A percentile compares a stretch with the other conserved stretches of the same genome.
These are phyloP conservation scores for Trachelipus rathkii DNA, from an alignment of 1,140 invertebrate genomes.

Conservation along the genomic window DNA sequence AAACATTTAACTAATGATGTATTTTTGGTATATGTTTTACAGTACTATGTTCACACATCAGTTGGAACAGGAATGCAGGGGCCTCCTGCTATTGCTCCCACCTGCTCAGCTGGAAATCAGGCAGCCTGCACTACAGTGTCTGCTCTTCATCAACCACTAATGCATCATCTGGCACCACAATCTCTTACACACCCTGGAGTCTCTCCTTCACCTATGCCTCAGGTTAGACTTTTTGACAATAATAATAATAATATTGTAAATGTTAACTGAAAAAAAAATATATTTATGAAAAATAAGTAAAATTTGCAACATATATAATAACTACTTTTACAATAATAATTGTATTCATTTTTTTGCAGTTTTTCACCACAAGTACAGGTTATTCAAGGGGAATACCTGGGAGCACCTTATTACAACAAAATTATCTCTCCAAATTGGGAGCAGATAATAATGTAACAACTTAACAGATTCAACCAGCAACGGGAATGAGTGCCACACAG, in stretches of 20 bases:
- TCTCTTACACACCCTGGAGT: conserved; percentile 43
- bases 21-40: conserved; percentile 1
- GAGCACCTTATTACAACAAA: conserved; percentile 70
- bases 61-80: conserved; percentile 39
- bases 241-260: too few relatives aligned
- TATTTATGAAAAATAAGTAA: too few relatives aligned
- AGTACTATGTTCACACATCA: conserved; percentile 40
- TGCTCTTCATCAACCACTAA: conserved; percentile 44
- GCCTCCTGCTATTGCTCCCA: conserved; percentile 40
- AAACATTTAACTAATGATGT: too few relatives aligned
- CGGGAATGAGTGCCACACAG: conserved; percentile 37
- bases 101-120: conserved; percentile 29
- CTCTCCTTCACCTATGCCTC: conserved; percentile 46
- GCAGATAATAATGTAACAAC: conserved; percentile 71
- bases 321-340: too few relatives aligned
- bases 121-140: conserved; percentile 40
- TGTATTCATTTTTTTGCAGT: conserved; percentile 22
- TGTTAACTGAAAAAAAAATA: too few relatives aligned
- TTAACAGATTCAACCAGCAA: conserved; percentile 62
- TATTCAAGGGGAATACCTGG: conserved; percentile 73
- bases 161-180: conserved; percentile 44
- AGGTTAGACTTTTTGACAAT: conserved; percentile 29
- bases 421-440: conserved; percentile 69
- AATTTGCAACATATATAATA: too few relatives aligned
- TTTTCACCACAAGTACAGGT: conserved; percentile 60